Conservation (phyloP, 2,888 invertebrate species). For the Empis livida region DNA sequence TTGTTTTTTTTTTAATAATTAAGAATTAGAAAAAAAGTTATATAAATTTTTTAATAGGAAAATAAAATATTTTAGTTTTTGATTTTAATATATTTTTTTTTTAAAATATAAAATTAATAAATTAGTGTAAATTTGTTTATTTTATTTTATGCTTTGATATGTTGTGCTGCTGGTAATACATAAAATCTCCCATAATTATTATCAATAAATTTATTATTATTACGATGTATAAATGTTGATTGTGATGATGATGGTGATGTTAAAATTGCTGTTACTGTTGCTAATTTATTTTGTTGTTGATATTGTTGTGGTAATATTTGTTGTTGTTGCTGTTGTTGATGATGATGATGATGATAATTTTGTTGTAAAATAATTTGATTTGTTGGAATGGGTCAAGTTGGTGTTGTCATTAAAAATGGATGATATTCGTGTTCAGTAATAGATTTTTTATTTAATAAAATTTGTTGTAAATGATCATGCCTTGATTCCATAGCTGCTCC, state of each 20-base stretch:
- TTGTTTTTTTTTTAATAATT: too few species aligned
- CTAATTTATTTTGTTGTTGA: background rate
- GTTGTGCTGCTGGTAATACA: constrained; percentile 31
- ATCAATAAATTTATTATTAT: background rate
- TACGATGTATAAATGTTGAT: background rate
- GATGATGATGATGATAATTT: too few species aligned
- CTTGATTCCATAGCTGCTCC: constrained; percentile 39
- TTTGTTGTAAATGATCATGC: constrained; percentile 25
- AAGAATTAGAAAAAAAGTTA: too few species aligned
- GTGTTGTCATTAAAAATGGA: constrained; percentile 37
- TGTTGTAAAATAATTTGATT: constrained; percentile 11
- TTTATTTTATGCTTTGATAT: constrained; percentile 27
- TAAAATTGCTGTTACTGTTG: constrained; percentile 10
- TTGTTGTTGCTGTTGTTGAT: constrained; percentile 13
- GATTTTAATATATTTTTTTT: background rate
- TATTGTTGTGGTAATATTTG: background rate
- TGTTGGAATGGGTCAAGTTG: constrained; percentile 35
- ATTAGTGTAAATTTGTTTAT: constrained; percentile 5
- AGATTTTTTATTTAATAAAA: constrained; percentile 31
- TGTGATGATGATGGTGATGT: background rate
- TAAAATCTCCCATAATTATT: constrained; percentile 24
- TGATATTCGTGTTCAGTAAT: constrained; percentile 34
- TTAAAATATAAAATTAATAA: constrained; percentile 1
- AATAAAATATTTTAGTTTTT: constrained; percentile 5
- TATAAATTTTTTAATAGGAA: background rate